These are phyloP conservation scores for Ambastaia sidthimunki DNA, from an alignment of 2,797 vertebrate genomes.

Conservation along the genomic window DNA sequence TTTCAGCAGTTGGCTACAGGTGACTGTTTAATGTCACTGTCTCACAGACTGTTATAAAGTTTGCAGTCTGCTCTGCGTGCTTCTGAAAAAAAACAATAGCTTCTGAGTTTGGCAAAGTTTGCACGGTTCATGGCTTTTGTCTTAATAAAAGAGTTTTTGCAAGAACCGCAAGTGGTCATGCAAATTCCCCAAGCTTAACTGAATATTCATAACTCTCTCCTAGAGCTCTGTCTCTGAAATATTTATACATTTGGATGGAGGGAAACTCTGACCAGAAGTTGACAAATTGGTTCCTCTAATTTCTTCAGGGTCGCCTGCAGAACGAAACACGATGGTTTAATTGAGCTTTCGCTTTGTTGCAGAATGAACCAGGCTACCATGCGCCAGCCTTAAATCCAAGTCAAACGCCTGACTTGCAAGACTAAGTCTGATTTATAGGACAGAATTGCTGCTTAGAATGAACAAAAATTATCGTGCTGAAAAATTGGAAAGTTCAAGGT, in stretches of 20 bases:
- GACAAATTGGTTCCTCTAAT: constrained; percentile 3
- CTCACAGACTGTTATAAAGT: neutral
- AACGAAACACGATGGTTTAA: neutral
- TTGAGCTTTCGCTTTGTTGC: neutral
- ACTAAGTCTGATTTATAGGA: constrained; percentile 17
- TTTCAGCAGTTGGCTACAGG: neutral
- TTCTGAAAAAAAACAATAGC: neutral
- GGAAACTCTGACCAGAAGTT: constrained; percentile 4
- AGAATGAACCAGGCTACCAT: neutral
- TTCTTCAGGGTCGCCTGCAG: neutral
- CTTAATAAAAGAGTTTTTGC: neutral
- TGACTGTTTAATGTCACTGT: neutral
- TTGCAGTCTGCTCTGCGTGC: neutral
- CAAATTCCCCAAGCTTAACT: neutral
- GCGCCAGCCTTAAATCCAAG: neutral
- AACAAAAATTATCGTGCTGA: neutral
- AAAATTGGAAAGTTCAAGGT: neutral
- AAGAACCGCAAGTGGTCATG: neutral
- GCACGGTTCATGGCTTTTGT: neutral
- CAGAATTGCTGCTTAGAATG: neutral
- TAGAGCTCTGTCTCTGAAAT: neutral
- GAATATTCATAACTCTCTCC: constrained; percentile 2
- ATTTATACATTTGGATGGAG: neutral
- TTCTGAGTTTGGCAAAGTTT: neutral
- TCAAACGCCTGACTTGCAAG: neutral